Evolutionary conservation across 2,797 vertebrate genomes (phyloP).

Genomic region (Glossophaga mutica): DNA sequence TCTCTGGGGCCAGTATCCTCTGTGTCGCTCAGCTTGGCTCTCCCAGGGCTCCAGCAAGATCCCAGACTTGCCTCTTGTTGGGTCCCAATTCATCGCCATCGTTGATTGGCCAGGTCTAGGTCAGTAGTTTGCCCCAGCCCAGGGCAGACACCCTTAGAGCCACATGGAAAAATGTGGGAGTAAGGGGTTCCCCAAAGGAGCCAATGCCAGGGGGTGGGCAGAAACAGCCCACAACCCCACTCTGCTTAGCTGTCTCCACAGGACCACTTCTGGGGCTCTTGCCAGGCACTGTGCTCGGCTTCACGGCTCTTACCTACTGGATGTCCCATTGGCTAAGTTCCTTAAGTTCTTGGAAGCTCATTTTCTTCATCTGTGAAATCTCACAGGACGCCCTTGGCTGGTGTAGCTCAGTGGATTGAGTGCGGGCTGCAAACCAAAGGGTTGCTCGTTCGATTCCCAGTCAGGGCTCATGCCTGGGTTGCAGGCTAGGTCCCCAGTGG

Average conservation of each 20-base stretch:
- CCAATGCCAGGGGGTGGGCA: background rate
- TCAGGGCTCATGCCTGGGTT: too few species aligned
- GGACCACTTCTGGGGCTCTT: background rate
- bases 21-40: background rate
- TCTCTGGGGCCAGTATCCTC: background rate
- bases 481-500: too few species aligned
- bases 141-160: background rate
- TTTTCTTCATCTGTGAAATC: constrained; percentile 11
- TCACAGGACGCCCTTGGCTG: background rate
- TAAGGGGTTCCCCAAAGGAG: background rate
- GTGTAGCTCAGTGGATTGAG: too few species aligned
- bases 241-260: background rate
- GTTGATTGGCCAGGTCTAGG: background rate
- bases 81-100: background rate
- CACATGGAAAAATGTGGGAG: background rate
- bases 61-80: background rate
- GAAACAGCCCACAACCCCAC: background rate
- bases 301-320: background rate
- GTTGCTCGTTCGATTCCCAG: too few species aligned
- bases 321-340: background rate
- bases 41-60: background rate
- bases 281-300: background rate
- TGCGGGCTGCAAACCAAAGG: too few species aligned
- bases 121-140: background rate
- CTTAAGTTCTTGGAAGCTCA: background rate